Evolutionary conservation across 2,797 vertebrate genomes (phyloP).

Genomic region (Chelidonichthys spinosus): DNA sequence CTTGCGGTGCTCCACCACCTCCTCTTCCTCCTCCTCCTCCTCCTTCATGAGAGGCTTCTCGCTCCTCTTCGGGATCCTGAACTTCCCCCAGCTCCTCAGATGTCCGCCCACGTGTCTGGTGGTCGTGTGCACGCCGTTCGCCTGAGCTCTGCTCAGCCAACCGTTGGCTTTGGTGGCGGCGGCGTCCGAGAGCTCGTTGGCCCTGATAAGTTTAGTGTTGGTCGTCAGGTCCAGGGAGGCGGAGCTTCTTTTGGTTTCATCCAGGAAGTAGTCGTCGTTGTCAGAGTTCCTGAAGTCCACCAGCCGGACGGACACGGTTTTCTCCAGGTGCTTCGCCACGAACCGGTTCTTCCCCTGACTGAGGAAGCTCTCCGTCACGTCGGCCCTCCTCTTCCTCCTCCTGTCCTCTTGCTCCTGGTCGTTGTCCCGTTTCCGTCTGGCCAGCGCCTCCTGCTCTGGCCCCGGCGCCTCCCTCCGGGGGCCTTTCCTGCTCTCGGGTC

Average conservation of each 20-base stretch:
- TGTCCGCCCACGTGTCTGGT: conserved; percentile 81
- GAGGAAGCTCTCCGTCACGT: conserved; percentile 79
- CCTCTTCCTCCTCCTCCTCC: conserved; percentile 47
- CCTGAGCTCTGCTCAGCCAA: conserved; percentile 79
- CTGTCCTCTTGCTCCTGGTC: conserved; percentile 80
- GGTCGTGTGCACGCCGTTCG: conserved; percentile 80
- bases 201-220: conserved; percentile 53
- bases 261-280: conserved; percentile 64
- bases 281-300: conserved; percentile 84
- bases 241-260: conserved; percentile 50
- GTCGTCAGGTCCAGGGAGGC: conserved; percentile 28
- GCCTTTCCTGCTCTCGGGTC: conserved; percentile 47
- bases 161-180: conserved; percentile 82
- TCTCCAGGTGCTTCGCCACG: conserved; percentile 83
- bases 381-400: conserved; percentile 79
- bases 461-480: conserved; percentile 34
- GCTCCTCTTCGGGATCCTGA: conserved; percentile 94
- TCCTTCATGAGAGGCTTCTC: conserved; percentile 77
- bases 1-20: conserved; percentile 44
- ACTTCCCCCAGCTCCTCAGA: conserved; percentile 94
- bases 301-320: conserved; percentile 84
- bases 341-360: conserved; percentile 80
- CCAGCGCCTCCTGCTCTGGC: conserved; percentile 54
- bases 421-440: conserved; percentile 64
- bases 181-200: conserved; percentile 56